These are phyloP conservation scores for Percopsis transmontana DNA, from an alignment of 2,113 vertebrate genomes.

Conservation along the genomic window DNA sequence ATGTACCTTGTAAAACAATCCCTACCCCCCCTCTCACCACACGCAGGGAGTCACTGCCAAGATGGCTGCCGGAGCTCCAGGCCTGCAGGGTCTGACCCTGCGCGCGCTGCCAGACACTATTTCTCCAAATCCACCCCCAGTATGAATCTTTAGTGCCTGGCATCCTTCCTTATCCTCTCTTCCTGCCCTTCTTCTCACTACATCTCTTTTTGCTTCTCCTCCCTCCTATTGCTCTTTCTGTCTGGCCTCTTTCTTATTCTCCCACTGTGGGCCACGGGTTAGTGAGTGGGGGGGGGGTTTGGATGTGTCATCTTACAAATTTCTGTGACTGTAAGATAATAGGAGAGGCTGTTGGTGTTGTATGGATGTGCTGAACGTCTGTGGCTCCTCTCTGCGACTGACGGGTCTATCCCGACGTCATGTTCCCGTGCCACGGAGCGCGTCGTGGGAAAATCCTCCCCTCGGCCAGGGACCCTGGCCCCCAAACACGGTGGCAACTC, in stretches of 20 bases:
- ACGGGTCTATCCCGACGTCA: slow-evolving; percentile 49
- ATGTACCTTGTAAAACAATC: slow-evolving; percentile 85
- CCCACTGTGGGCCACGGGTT: slow-evolving; percentile 24
- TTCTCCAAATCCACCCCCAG: slow-evolving; percentile 63
- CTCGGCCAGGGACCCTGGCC: slow-evolving; percentile 20
- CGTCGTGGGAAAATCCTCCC: slow-evolving; percentile 58
- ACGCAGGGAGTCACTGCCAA: slow-evolving; percentile 71
- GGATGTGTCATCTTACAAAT: slow-evolving; percentile 58
- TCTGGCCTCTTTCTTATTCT: slow-evolving; percentile 37
- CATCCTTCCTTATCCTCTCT: slow-evolving; percentile 48
- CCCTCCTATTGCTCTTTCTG: background rate
- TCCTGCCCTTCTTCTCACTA: slow-evolving; percentile 33
- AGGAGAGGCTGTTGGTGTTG: slow-evolving; percentile 49
- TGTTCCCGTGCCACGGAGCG: slow-evolving; percentile 45
- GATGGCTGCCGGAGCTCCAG: slow-evolving; percentile 67
- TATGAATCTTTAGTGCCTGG: slow-evolving; percentile 69
- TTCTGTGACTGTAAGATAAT: slow-evolving; percentile 60
- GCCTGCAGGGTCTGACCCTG: slow-evolving; percentile 71
- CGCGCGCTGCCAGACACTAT: slow-evolving; percentile 60
- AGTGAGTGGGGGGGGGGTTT: slow-evolving; percentile 39
- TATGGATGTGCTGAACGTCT: slow-evolving; percentile 31
- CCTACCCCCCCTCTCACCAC: slow-evolving; percentile 76
- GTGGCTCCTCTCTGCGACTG: slow-evolving; percentile 31
- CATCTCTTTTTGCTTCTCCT: slow-evolving; percentile 34
- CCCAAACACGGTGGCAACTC: slow-evolving; percentile 21